Evolutionary conservation across 2,113 vertebrate genomes (phyloP), one percentile per base, ranked within the genome.

Genomic region (Prochilodus magdalenae): DNA sequence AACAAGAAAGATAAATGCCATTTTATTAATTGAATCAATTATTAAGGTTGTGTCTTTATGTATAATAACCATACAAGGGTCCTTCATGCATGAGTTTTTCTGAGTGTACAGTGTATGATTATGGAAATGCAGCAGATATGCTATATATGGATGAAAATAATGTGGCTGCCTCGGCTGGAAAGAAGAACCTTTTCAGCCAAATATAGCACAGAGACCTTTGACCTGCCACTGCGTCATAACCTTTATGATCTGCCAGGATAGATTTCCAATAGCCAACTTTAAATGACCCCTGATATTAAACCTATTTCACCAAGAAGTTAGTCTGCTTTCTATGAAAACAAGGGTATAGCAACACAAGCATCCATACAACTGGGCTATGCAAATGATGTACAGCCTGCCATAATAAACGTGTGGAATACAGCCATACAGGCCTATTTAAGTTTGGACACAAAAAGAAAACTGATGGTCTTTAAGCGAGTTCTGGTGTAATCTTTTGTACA

Each of bases 311-410:
- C 44, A 16, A 36, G 29, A 66, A 47, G 57, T 47, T 80, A 51
- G 62, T 76, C 62, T 22, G n/a, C 65, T 84, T 80, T 71, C 83
- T 67, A 77, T 80, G 65, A 73, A 73, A 84, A 81, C 59, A 49
- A 67, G 71, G 24, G 60, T 71, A 74, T 69, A 77, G 77, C 33
- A 84, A 84, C 82, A 60, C 27, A 69, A 63, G 71, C 33, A 72
- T 26, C 51, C 47, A 22, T 57, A 59, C 27, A 70, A 30, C 55
- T 67, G 66, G 18, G 4, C 33, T n/a, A 24, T 13, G 36, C 8
- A 70, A n/a, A 18, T 47, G 59, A 73, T 18, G 26, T 63, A 47
- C 36, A 22, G 24, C 44, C 27, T 51, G 26, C 27, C 24, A 77
- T 66, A 18, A 29, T 51, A 5, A 77, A 20, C 36, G 22, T 22